phyloP scores from a whole-genome alignment of 2,113 vertebrate genomes.

The mouse (Mus musculus) region GRCm39 chr11:24678001-24678500 shows the following conservation, averaged over 20 bases:
- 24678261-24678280: not conserved
- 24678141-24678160: not conserved
- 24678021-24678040: not conserved
- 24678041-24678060: conserved; percentile 18
- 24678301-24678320: not conserved
- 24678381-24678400: not conserved
- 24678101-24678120: not conserved
- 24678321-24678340: not conserved
- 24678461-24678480: not conserved
- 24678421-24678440: not conserved
- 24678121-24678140: conserved; percentile 20
- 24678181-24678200: not conserved
- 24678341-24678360: not conserved
- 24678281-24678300: not conserved
- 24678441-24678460: not conserved
- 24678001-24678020: not conserved
- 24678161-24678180: not conserved
- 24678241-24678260: not conserved
- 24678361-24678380: too few relatives aligned
- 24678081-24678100: not conserved
- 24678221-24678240: not conserved
- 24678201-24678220: not conserved
- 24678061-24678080: not conserved
- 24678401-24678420: too few relatives aligned
- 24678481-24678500: not conserved